Evolutionary conservation across 2,113 vertebrate genomes (phyloP), one percentile per base, ranked within the genome.

Genomic region (Macrotus californicus): DNA sequence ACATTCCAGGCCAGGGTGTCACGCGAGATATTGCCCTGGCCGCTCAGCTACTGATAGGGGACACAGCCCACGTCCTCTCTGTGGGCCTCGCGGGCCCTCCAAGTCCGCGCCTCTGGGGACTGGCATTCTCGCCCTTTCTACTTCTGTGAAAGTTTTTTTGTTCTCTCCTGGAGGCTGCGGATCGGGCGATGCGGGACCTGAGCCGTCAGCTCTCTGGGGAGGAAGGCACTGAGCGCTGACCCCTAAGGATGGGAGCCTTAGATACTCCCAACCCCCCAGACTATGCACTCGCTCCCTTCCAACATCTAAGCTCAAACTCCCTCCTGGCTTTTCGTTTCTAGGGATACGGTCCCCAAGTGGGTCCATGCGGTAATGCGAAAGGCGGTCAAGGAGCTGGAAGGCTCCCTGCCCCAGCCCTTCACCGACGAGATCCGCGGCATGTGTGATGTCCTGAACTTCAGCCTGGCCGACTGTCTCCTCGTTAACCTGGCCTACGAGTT

Each of bases 401-500:
- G 64, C 16, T 97, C 98, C 31, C 69, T 99, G 69, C 99, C 99
- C 0, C 98, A 98, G 50, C 99, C 99, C 0, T 99, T 99, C 3
- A 97, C 96, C 0, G 98, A 97, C 2, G 99, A 99, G 96, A 99
- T 99, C 31, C 97, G 93, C 0, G 99, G 99, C 3, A 6, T 99
- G 59, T 98, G 98, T 83, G 43, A 95, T 3, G 94, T 97, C 0
- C 79, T 99, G n/a, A 98, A 98, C 70, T 9, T 98, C 39, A 98
- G 73, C 7, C 85, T 99, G 1, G 97, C 98, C 0, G 99, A 99
- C 2, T 96, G 98, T 39, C 34, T 99, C 36, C 93, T 99, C 3
- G 96, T 99, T 19, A 99, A 99, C 97, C 98, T 99, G 31, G 99
- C 98, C 96, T 99, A 99, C 34, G 99, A 99, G 98, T 97, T 98